Evolutionary conservation across 2,797 vertebrate genomes (phyloP).

Genomic region (Sylvia borin): DNA sequence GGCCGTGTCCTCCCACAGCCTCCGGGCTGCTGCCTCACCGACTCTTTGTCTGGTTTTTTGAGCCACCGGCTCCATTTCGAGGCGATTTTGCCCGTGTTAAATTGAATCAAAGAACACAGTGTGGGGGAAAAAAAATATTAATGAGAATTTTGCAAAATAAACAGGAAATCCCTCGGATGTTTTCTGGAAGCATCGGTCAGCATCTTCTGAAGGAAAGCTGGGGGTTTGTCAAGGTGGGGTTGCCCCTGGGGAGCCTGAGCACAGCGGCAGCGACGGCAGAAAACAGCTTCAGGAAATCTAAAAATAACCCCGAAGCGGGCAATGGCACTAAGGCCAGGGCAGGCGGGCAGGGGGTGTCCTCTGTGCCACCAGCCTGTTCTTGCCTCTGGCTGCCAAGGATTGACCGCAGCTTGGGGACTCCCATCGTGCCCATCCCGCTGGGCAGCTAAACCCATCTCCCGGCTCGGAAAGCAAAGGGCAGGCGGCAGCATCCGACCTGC

Average conservation of each 20-base stretch:
- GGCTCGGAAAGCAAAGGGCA: neutral
- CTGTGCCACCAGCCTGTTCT: neutral
- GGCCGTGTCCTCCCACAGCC: neutral
- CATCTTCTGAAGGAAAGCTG: conserved; percentile 38
- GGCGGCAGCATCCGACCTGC: neutral
- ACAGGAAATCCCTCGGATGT: conserved; percentile 51
- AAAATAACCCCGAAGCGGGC: neutral
- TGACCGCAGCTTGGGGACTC: neutral
- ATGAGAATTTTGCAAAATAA: conserved; percentile 46
- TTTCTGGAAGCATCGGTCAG: conserved; percentile 34
- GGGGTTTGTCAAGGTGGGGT: conserved; percentile 34
- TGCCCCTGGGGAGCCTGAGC: conserved; percentile 4
- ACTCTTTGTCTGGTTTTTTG: conserved; percentile 39
- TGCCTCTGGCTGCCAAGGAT: fast-evolving
- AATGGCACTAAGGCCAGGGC: neutral
- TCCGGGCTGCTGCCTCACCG: neutral
- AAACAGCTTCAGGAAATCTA: conserved; percentile 38
- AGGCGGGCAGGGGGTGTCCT: neutral
- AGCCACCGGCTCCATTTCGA: conserved; percentile 3
- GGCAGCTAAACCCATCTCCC: neutral
- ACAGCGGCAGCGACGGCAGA: neutral
- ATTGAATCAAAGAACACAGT: neutral
- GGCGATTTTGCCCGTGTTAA: neutral
- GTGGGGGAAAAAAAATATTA: neutral
- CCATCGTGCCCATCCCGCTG: neutral